Evolutionary conservation across 2,888 invertebrate genomes (phyloP).

Genomic region (Orthonychiurus folsomi): DNA sequence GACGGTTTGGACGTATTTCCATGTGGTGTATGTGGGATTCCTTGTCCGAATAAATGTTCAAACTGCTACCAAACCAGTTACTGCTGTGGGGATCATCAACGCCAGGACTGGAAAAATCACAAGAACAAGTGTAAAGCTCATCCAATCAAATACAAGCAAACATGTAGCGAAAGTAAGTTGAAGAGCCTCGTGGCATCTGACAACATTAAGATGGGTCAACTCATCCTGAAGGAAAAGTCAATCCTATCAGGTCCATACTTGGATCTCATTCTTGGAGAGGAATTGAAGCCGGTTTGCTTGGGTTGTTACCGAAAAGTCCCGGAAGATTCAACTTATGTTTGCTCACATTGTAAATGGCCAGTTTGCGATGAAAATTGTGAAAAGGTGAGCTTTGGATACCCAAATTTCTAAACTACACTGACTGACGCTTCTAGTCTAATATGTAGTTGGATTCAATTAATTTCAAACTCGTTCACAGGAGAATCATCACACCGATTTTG

Average conservation of each 20-base stretch:
- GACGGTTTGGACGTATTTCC: background rate
- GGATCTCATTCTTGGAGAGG: background rate
- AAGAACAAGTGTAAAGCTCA: background rate
- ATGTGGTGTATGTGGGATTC: background rate
- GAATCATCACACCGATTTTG: background rate
- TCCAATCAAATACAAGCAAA: background rate
- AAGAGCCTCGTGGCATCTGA: background rate
- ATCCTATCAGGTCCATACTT: background rate
- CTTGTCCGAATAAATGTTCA: slow-evolving; percentile 1
- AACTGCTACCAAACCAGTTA: background rate
- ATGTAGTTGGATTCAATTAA: background rate
- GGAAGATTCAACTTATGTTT: background rate
- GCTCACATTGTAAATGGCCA: slow-evolving; percentile 8
- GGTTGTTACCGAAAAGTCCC: background rate
- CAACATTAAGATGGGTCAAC: background rate
- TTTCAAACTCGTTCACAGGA: background rate
- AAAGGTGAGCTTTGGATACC: background rate
- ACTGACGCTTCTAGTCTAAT: background rate
- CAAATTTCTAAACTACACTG: background rate
- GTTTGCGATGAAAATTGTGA: slow-evolving; percentile 3
- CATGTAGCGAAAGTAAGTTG: no score
- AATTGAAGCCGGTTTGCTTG: background rate
- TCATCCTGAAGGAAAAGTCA: slow-evolving; percentile 6
- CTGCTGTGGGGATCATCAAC: slow-evolving; percentile 8
- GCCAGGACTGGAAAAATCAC: slow-evolving; percentile 6